Percentiles rank a stretch among this genome's conserved stretches.
phyloP scores from a whole-genome alignment of 2,888 invertebrate species.

The Quadroppia sp. region DNA sequence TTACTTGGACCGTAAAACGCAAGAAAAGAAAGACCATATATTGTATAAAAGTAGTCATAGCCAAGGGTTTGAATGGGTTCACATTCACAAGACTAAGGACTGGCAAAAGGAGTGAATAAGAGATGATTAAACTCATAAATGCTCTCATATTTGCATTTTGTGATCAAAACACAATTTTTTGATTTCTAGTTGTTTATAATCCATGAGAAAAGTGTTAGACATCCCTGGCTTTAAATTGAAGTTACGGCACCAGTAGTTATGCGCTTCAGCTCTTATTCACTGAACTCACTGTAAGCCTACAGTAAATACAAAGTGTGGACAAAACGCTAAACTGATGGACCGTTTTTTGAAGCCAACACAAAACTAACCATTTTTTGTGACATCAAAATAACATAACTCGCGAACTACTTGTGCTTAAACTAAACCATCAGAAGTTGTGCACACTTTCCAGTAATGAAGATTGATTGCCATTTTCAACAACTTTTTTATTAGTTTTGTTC shows the following conservation, averaged over 20 bases:
- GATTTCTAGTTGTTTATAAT: too few species aligned
- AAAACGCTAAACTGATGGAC: background rate
- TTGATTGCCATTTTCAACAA: background rate
- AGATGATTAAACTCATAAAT: too few species aligned
- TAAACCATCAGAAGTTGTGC: background rate
- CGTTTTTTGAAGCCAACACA: background rate
- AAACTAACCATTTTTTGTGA: background rate
- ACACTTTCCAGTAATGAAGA: constrained; percentile 2
- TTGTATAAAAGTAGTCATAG: background rate
- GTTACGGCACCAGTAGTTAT: constrained; percentile 11
- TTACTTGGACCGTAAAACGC: constrained; percentile 28
- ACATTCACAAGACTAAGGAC: too few species aligned
- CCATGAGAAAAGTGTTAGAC: too few species aligned
- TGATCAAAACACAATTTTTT: too few species aligned
- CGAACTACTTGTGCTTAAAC: background rate
- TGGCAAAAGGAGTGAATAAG: too few species aligned
- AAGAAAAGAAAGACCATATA: background rate
- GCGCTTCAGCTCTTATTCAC: constrained; percentile 2
- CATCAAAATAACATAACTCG: background rate
- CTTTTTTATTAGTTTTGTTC: background rate
- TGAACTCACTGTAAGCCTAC: background rate
- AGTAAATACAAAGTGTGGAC: constrained; percentile 21
- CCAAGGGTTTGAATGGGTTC: too few species aligned
- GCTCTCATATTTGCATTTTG: too few species aligned
- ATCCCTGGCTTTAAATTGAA: background rate